Conservation (phyloP, 2,888 invertebrate species). For the Dioctria rufipes region DNA sequence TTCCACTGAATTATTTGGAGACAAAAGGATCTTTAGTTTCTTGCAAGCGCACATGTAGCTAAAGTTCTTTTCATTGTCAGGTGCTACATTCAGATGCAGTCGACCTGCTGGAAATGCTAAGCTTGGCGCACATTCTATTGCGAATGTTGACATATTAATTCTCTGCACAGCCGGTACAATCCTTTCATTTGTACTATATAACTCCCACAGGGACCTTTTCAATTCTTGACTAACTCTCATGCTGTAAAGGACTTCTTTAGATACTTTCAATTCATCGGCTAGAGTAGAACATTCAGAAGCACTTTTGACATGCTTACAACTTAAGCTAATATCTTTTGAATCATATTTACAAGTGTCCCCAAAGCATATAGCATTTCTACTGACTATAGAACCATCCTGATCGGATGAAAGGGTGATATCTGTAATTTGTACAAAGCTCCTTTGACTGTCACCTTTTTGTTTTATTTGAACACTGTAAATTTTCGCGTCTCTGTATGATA, state of each 20-base stretch:
- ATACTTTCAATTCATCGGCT: constrained; percentile 65
- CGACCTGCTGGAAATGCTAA: constrained; percentile 67
- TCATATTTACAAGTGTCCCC: constrained; percentile 66
- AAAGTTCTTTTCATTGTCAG: constrained; percentile 60
- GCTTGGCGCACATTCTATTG: constrained; percentile 66
- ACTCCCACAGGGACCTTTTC: constrained; percentile 67
- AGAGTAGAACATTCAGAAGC: constrained; percentile 60
- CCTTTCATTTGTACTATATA: constrained; percentile 65
- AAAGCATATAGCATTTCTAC: constrained; percentile 65
- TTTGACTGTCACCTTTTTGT: constrained; percentile 79
- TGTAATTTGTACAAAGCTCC: constrained; percentile 81
- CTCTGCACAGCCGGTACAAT: constrained; percentile 67
- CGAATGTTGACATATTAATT: constrained; percentile 66
- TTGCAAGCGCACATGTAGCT: constrained; percentile 67
- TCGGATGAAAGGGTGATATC: constrained; percentile 68
- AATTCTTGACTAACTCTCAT: constrained; percentile 66
- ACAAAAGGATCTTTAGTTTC: constrained; percentile 68
- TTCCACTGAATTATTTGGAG: constrained; percentile 63
- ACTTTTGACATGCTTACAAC: constrained; percentile 67
- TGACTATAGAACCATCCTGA: constrained; percentile 67
- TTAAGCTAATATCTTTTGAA: constrained; percentile 61
- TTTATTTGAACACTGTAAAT: constrained; percentile 80
- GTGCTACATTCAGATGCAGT: constrained; percentile 66
- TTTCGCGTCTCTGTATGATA: constrained; percentile 76
- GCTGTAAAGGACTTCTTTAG: constrained; percentile 66